Evolutionary conservation across 2,797 vertebrate genomes (phyloP).

Genomic region (Eulemur rubriventer): DNA sequence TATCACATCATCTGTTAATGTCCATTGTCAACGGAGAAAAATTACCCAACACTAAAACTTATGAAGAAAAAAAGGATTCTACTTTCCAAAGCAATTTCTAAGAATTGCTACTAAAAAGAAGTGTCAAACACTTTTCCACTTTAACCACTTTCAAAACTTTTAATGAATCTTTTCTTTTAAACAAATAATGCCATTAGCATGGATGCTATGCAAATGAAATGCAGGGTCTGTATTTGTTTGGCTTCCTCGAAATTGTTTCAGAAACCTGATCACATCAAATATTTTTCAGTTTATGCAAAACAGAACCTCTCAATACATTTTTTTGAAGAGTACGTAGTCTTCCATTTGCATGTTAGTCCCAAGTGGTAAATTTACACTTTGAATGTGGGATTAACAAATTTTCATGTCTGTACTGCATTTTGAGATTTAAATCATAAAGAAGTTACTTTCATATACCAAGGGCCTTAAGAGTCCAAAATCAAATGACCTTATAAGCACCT

Average conservation of each 20-base stretch:
- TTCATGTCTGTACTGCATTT: conserved; percentile 13
- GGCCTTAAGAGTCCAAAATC: neutral
- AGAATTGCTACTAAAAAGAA: conserved; percentile 37
- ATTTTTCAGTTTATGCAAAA: conserved; percentile 80
- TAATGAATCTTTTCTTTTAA: conserved; percentile 77
- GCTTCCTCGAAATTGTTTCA: conserved; percentile 71
- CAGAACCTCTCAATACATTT: conserved; percentile 69
- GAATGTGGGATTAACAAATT: conserved; percentile 64
- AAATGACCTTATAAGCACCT: neutral
- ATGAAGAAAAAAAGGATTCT: neutral
- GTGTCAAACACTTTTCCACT: conserved; percentile 59
- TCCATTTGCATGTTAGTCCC: conserved; percentile 73
- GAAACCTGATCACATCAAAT: conserved; percentile 73
- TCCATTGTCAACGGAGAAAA: neutral
- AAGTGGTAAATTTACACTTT: conserved; percentile 51
- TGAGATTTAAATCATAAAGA: conserved; percentile 46
- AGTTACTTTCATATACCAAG: conserved; percentile 11
- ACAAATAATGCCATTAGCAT: conserved; percentile 72
- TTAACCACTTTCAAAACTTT: conserved; percentile 71
- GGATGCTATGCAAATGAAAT: conserved; percentile 73
- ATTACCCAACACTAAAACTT: neutral
- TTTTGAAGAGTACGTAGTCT: conserved; percentile 64
- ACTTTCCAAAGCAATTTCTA: conserved; percentile 42
- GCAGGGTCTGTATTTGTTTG: conserved; percentile 57
- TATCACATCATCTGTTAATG: neutral